Evolutionary conservation across 2,113 vertebrate species (phyloP).

Genomic region (Vulpes ferrilata): DNA sequence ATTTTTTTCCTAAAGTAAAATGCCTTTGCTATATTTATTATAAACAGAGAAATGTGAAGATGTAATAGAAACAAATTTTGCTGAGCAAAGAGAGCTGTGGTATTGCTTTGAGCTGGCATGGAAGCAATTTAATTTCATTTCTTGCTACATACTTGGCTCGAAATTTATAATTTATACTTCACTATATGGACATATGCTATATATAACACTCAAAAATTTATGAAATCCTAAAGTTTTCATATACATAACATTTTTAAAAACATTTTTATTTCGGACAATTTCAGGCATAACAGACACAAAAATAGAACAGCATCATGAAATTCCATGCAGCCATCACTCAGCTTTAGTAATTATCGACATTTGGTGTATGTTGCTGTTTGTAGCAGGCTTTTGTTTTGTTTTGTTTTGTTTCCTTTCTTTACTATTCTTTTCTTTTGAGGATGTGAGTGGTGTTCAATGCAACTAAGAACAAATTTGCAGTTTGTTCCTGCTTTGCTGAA

Average conservation of each 20-base stretch:
- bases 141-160: slow-evolving; percentile 63
- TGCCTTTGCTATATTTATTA: slow-evolving; percentile 51
- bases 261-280: slow-evolving; percentile 7
- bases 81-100: not conserved
- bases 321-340: not conserved
- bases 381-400: slow-evolving; percentile 25
- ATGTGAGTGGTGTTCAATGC: slow-evolving; percentile 4
- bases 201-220: not conserved
- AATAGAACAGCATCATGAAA: slow-evolving; percentile 20
- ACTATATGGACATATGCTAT: not conserved
- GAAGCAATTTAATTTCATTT: slow-evolving; percentile 21
- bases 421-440: slow-evolving; percentile 48
- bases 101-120: slow-evolving; percentile 37
- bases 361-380: slow-evolving; percentile 26
- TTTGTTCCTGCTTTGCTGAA: slow-evolving; percentile 77
- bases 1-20: slow-evolving; percentile 47
- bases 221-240: slow-evolving; percentile 28
- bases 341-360: slow-evolving; percentile 2
- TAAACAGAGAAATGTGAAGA: slow-evolving; percentile 37
- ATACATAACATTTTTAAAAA: not conserved
- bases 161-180: slow-evolving; percentile 47
- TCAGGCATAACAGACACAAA: slow-evolving; percentile 53
- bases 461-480: slow-evolving; percentile 71
- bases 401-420: not conserved
- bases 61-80: slow-evolving; percentile 25